Evolutionary conservation across 2,797 vertebrate species (phyloP).

Genomic region (Onychomys torridus): DNA sequence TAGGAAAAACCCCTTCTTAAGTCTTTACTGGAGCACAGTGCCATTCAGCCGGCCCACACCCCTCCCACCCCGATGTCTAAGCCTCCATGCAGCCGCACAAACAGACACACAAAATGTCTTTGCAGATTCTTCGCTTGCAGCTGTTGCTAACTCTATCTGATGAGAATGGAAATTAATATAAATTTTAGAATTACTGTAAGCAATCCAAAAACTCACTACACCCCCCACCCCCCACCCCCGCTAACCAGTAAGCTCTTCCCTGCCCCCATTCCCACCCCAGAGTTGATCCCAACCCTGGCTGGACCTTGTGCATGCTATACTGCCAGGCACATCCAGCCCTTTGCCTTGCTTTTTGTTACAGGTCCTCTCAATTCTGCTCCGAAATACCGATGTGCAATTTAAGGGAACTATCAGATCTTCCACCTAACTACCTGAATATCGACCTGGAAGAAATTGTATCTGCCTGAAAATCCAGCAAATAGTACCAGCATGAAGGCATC

Average conservation of each 20-base stretch:
- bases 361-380: not conserved
- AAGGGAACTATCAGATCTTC: not conserved
- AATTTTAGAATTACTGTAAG: not conserved
- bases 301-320: not conserved
- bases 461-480: not conserved
- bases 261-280: not conserved
- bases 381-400: not conserved
- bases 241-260: not conserved
- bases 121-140: not conserved
- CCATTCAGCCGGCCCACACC: too few species aligned
- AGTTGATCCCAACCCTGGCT: not conserved
- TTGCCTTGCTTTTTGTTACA: not conserved
- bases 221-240: too few species aligned
- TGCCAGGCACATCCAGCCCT: not conserved
- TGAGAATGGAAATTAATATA: not conserved
- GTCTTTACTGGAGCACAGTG: too few species aligned
- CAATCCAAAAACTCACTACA: not conserved
- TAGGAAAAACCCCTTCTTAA: not conserved
- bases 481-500: not conserved
- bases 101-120: not conserved
- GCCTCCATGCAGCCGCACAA: not conserved
- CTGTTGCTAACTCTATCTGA: not conserved
- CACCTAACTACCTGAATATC: not conserved
- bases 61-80: too few species aligned
- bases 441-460: not conserved